phyloP scores from a whole-genome alignment of 2,113 vertebrate genomes.

The Zosterops borbonicus region DNA sequence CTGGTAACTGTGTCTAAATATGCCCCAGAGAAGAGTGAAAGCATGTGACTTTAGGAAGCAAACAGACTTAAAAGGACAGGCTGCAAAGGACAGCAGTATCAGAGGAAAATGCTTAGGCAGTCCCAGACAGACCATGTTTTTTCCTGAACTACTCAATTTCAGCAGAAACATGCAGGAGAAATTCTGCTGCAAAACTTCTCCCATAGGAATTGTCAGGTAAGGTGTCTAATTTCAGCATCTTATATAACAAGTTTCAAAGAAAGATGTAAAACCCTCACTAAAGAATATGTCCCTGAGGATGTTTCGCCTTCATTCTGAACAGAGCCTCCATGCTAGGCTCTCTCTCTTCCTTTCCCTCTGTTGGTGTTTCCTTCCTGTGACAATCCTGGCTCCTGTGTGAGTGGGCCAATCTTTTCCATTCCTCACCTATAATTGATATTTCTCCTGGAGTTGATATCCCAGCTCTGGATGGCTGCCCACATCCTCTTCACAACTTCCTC shows the following conservation, averaged over 20 bases:
- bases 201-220: background rate
- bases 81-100: background rate
- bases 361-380: background rate
- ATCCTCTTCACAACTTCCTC: constrained; percentile 91
- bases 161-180: background rate
- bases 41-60: background rate
- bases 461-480: constrained; percentile 96
- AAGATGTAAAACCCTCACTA: background rate
- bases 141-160: background rate
- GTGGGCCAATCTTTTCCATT: background rate
- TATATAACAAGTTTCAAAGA: background rate
- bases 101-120: background rate
- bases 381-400: background rate
- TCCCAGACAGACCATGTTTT: background rate
- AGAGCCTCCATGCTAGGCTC: background rate
- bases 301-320: background rate
- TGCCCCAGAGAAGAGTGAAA: background rate
- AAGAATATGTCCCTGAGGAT: background rate
- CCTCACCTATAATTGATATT: constrained; percentile 97
- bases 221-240: background rate
- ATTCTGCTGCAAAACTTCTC: background rate
- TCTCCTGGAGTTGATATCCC: constrained; percentile 95
- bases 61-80: background rate
- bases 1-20: background rate
- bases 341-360: background rate